A percentile compares a stretch with the other conserved stretches of the same genome.
These are phyloP conservation scores for Odontothrips loti DNA, from an alignment of 2,888 invertebrate species.

Conservation along the genomic window DNA sequence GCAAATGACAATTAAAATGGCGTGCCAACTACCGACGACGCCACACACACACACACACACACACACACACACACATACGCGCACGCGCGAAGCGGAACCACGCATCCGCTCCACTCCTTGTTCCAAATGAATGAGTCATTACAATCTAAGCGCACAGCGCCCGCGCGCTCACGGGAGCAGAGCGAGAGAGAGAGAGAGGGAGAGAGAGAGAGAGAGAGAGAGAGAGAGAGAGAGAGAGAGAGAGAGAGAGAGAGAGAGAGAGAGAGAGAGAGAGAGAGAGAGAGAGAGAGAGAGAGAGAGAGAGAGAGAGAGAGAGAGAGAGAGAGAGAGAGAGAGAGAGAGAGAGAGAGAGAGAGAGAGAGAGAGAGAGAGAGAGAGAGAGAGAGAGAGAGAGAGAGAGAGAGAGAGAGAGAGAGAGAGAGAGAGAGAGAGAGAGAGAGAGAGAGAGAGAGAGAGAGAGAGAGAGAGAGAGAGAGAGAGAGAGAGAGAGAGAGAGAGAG, in stretches of 20 bases:
- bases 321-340: not conserved
- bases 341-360: not conserved
- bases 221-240: no score
- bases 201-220: not conserved
- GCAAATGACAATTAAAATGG: slow-evolving; percentile 1
- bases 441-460: not conserved
- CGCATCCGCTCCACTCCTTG: not conserved
- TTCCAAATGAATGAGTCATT: slow-evolving; percentile 22
- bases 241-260: no score
- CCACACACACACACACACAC: no score
- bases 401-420: not conserved
- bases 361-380: no score
- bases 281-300: not conserved
- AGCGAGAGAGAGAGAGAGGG: not conserved
- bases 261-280: not conserved
- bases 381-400: not conserved
- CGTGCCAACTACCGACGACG: not conserved
- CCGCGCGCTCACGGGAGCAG: not conserved
- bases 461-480: not conserved
- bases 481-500: not conserved
- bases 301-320: not conserved
- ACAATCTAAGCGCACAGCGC: not conserved
- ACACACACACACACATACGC: no score
- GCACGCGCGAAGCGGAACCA: no score
- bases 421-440: not conserved